Conservation (phyloP, 2,113 vertebrate genomes). For the Chloebia gouldiae region DNA sequence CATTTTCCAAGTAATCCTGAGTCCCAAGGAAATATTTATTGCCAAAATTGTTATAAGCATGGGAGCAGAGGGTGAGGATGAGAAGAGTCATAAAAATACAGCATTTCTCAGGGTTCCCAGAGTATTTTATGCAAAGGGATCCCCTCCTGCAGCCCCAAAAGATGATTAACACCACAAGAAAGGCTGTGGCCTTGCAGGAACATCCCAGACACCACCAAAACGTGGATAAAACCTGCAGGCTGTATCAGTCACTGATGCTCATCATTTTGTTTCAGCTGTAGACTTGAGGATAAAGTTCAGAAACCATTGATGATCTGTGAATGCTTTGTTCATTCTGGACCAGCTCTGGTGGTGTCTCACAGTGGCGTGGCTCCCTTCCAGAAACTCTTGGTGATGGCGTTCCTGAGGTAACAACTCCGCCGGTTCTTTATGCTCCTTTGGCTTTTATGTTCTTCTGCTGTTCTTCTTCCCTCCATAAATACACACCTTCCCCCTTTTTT, state of each 20-base stretch:
- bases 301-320: not conserved
- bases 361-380: not conserved
- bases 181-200: not conserved
- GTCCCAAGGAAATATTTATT: not conserved
- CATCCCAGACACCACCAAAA: not conserved
- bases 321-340: not conserved
- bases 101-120: not conserved
- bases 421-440: conserved; percentile 14
- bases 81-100: not conserved
- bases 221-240: fast-evolving
- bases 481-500: not conserved
- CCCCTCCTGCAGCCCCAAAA: not conserved
- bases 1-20: not conserved
- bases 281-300: not conserved
- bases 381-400: not conserved
- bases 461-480: not conserved
- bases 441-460: conserved; percentile 45
- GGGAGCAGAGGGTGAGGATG: not conserved
- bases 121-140: not conserved
- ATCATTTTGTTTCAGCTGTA: not conserved
- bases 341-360: not conserved
- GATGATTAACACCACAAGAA: not conserved
- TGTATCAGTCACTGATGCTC: not conserved
- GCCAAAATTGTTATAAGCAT: not conserved
- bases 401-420: not conserved